These are phyloP conservation scores for Carcinoscorpius rotundicauda DNA, from an alignment of 1,140 invertebrate species.

Conservation along the genomic window DNA sequence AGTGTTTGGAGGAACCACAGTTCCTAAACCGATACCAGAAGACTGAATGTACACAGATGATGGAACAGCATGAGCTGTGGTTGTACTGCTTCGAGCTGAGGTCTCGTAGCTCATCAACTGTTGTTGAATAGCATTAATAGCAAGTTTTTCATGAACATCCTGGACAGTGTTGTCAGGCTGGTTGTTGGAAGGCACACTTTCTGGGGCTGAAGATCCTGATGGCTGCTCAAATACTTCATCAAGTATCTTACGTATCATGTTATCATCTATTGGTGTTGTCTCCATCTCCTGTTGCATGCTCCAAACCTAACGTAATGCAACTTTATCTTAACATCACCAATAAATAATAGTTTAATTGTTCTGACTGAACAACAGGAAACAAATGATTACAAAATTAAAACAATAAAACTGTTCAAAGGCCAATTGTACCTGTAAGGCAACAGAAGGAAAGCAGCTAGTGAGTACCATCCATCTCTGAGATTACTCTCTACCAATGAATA, in stretches of 20 bases:
- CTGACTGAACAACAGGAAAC: no score
- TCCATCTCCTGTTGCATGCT: background rate
- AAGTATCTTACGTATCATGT: background rate
- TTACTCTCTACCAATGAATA: no score
- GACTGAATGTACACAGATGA: no score
- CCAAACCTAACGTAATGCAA: no score
- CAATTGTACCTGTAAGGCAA: no score
- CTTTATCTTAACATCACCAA: no score
- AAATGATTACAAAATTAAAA: no score
- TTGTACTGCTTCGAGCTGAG: slow-evolving; percentile 29
- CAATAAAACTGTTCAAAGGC: no score
- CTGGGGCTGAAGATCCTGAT: slow-evolving; percentile 6
- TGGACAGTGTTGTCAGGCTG: slow-evolving; percentile 3
- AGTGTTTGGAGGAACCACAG: slow-evolving; percentile 22
- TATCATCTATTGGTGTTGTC: slow-evolving; percentile 2
- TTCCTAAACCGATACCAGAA: slow-evolving; percentile 12
- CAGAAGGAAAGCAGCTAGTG: no score
- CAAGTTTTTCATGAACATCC: slow-evolving; percentile 56
- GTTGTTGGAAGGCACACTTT: background rate
- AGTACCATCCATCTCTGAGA: no score
- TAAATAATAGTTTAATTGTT: no score
- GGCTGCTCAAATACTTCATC: slow-evolving; percentile 13
- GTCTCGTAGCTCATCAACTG: slow-evolving; percentile 72
- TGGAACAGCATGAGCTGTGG: slow-evolving; percentile 27
- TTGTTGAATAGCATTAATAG: slow-evolving; percentile 77